A percentile compares a stretch with the other conserved stretches of the same genome.
phyloP scores from a whole-genome alignment of 2,888 invertebrate species.

The Perizoma flavofasciatum region DNA sequence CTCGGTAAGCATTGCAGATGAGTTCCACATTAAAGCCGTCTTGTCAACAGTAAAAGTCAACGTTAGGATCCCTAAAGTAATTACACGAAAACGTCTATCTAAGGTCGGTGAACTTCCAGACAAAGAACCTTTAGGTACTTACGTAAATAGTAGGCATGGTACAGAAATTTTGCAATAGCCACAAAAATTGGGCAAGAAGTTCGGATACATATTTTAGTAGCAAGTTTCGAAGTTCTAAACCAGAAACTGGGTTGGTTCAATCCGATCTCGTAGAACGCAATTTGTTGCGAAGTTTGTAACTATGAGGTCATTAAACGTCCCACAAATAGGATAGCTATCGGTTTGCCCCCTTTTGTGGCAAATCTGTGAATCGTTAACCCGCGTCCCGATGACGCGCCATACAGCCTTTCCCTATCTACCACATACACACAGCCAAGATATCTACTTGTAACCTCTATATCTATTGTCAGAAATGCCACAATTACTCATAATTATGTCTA shows the following conservation, averaged over 20 bases:
- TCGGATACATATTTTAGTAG: conserved; percentile 26
- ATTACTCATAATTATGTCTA: conserved; percentile 29
- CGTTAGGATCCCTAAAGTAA: conserved; percentile 50
- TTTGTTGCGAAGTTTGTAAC: conserved; percentile 42
- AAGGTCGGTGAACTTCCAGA: conserved; percentile 37
- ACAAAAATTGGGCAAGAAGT: conserved; percentile 17
- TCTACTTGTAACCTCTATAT: conserved; percentile 51
- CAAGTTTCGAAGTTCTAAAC: conserved; percentile 25
- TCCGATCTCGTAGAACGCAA: conserved; percentile 32
- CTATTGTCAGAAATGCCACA: conserved; percentile 51
- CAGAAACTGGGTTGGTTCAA: conserved; percentile 23
- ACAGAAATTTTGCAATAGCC: conserved; percentile 25
- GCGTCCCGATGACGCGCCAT: conserved; percentile 49
- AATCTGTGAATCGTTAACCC: conserved; percentile 46
- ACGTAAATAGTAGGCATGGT: conserved; percentile 20
- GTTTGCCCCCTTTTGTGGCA: conserved; percentile 51
- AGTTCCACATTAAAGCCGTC: conserved; percentile 46
- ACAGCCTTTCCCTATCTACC: conserved; percentile 50
- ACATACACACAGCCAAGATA: conserved; percentile 35
- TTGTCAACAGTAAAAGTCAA: conserved; percentile 52
- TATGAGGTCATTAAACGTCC: conserved; percentile 50
- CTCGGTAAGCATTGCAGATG: conserved; percentile 44
- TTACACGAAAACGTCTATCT: conserved; percentile 50
- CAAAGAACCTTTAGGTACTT: conserved; percentile 28
- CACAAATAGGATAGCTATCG: conserved; percentile 50